Conservation (phyloP, 2,888 invertebrate genomes). For the Acleris sparsana region DNA sequence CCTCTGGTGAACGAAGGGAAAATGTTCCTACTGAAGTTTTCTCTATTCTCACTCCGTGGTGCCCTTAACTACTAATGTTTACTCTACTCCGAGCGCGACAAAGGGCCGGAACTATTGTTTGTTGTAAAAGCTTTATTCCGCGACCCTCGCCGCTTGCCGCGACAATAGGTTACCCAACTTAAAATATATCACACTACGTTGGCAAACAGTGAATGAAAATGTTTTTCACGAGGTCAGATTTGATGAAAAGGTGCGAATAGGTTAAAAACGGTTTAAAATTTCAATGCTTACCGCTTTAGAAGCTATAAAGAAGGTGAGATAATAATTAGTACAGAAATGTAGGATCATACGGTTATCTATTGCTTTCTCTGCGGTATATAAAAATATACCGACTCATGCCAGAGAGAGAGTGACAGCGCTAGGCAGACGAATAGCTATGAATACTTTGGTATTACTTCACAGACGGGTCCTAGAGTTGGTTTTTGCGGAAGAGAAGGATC, state of each 20-base stretch:
- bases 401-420: too few relatives aligned
- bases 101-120: conserved; percentile 84
- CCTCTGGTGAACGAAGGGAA: not conserved
- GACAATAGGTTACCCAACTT: conserved; percentile 83
- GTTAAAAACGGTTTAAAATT: too few relatives aligned
- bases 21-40: conserved; percentile 28
- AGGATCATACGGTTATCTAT: too few relatives aligned
- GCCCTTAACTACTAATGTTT: conserved; percentile 81
- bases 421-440: too few relatives aligned
- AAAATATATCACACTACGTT: conserved; percentile 73
- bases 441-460: too few relatives aligned
- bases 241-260: conserved; percentile 4
- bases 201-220: conserved; percentile 51
- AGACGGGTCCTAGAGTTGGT: too few relatives aligned
- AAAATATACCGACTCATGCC: too few relatives aligned
- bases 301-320: too few relatives aligned
- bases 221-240: conserved; percentile 12
- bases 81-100: conserved; percentile 78
- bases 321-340: too few relatives aligned
- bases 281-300: too few relatives aligned
- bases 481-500: too few relatives aligned
- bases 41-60: conserved; percentile 55
- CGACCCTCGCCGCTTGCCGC: conserved; percentile 76
- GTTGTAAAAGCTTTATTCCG: conserved; percentile 82
- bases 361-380: too few relatives aligned